Base-by-base conservation (phyloP, 2,888 invertebrate species). In the Adineta ricciae region DNA sequence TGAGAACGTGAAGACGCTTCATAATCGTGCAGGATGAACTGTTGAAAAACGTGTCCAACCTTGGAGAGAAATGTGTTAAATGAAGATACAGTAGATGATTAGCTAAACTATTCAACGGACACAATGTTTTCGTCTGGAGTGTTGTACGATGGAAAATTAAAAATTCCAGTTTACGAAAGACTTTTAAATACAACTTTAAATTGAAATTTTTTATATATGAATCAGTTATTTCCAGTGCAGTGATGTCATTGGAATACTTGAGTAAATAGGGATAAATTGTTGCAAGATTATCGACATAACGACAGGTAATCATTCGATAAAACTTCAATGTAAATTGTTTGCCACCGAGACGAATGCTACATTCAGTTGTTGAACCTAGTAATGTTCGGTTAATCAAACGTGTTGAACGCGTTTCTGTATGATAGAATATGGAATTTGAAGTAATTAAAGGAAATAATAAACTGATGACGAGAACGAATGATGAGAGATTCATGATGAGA, bases 301-400 rank as follows among this genome's bases (percentile, higher is more conserved):
- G 78, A 78, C 78, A 78, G 24, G 78, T 41, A 19, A 78, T 78
- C 78, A 78, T 78, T n/a, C n/a, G 38, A 41, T 78, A 78, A 41
- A 41, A 78, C 24, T 41, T 38, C 41, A 41, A 41, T 41, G 78
- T 78, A 41, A 78, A 78, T n/a, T 78, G 41, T 41, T 41, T 41
- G 2, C 41, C 41, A 78, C 78, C 78, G 24, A 78, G 14, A n/a
- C 78, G 78, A 14, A 78, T 78, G 41, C 78, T 78, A 19, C 78
- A 78, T 78, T 78, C 78, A 38, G 78, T 78, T 41, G 78, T 78
- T 9, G 38, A 24, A 41, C 41, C 78, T n/a, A 78, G n/a, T 41
- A 38, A 11, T 41, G 14, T 78, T 78, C 78, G 41, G 41, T 78
- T 78, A 9, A 78, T 3, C 9, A 78, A n/a, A 14, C 41, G 78